Conservation (phyloP, 2,113 vertebrate genomes). For the Charina bottae region DNA sequence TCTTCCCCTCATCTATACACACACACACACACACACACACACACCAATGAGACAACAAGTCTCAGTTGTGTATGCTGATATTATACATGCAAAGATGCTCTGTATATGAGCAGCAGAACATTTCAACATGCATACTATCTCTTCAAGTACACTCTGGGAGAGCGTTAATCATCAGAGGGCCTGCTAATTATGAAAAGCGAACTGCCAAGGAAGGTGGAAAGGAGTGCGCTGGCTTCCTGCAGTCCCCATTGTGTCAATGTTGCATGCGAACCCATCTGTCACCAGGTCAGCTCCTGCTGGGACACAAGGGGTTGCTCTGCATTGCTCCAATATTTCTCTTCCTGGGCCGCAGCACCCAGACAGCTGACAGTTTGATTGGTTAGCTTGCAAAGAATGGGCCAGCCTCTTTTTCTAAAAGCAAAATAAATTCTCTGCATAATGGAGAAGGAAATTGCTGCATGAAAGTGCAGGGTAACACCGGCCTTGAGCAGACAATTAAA, state of each 20-base stretch:
- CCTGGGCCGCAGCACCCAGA: conserved; percentile 54
- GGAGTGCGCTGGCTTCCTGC: rapidly evolving
- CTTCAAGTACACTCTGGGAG: not conserved
- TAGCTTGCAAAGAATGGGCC: conserved; percentile 62
- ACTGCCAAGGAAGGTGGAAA: not conserved
- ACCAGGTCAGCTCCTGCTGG: conserved; percentile 59
- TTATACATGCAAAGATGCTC: not conserved
- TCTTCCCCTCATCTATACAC: not conserved
- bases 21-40: not conserved
- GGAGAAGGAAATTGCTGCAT: conserved; percentile 20
- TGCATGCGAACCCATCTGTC: conserved; percentile 67
- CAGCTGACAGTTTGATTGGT: conserved; percentile 72
- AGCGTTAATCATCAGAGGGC: not conserved
- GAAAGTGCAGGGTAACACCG: not conserved
- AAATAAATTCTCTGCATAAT: conserved; percentile 2
- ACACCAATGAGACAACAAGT: rapidly evolving
- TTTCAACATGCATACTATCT: not conserved
- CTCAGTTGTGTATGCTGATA: not conserved
- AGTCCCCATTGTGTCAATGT: conserved; percentile 67
- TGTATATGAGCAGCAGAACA: not conserved
- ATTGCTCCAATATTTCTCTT: conserved; percentile 71
- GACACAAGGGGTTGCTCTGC: conserved; percentile 60
- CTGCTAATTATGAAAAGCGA: not conserved
- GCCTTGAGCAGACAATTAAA: rapidly evolving
- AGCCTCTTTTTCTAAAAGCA: conserved; percentile 33